A percentile compares a stretch with the other conserved stretches of the same genome.
Conservation (phyloP, 2,113 vertebrate genomes). For the Prochilodus magdalenae region DNA sequence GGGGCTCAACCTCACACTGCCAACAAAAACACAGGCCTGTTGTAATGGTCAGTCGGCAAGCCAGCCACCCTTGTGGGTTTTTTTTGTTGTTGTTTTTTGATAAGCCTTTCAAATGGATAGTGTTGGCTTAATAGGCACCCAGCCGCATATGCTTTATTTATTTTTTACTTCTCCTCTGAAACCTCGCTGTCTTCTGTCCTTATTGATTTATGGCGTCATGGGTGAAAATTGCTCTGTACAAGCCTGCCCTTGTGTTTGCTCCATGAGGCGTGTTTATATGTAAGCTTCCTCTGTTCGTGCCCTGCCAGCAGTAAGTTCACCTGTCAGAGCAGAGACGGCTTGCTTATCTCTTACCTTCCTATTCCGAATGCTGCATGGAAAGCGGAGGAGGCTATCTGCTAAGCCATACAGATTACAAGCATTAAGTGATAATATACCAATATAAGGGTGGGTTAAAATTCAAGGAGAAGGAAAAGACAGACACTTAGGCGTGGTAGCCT, state of each 20-base stretch:
- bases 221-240: constrained; percentile 41
- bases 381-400: constrained; percentile 13
- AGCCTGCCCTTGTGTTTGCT: constrained; percentile 45
- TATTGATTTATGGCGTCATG: constrained; percentile 59
- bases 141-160: constrained; percentile 36
- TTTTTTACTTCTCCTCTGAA: constrained; percentile 40
- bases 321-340: constrained; percentile 51
- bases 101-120: constrained; percentile 53
- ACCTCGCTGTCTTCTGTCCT: constrained; percentile 25
- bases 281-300: constrained; percentile 41
- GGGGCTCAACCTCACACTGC: constrained; percentile 12
- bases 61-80: constrained; percentile 26
- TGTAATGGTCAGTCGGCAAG: constrained; percentile 19
- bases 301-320: constrained; percentile 43
- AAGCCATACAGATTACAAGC: constrained; percentile 7
- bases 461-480: constrained; percentile 18
- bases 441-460: constrained; percentile 37
- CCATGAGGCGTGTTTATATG: constrained; percentile 50
- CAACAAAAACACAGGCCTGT: background rate
- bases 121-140: constrained; percentile 34
- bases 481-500: background rate
- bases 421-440: constrained; percentile 30
- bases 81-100: no score
- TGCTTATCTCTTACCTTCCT: constrained; percentile 35
- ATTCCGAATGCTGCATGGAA: constrained; percentile 2